Evolutionary conservation across 2,797 vertebrate species (phyloP).

Genomic region (Tinamus major): DNA sequence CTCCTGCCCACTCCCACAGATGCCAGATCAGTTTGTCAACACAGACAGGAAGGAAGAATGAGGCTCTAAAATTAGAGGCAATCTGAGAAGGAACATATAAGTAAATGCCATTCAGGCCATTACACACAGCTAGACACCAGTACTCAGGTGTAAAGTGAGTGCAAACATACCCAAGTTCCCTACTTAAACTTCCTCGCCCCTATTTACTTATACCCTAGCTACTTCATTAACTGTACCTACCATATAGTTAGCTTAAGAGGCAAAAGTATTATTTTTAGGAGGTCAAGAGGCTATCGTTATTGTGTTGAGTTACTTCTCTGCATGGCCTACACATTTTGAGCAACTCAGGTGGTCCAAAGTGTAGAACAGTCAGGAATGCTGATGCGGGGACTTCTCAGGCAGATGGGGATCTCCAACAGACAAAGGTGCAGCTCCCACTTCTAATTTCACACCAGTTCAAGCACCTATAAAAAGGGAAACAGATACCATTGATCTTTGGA

Average conservation of each 20-base stretch:
- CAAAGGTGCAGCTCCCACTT: neutral
- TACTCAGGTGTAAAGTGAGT: neutral
- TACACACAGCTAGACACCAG: neutral
- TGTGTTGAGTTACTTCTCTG: neutral
- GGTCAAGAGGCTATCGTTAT: neutral
- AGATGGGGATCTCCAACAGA: neutral
- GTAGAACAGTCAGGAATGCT: neutral
- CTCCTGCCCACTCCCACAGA: conserved; percentile 27
- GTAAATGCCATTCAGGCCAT: neutral
- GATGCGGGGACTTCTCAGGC: neutral
- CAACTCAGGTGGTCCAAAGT: neutral
- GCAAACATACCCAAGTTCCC: neutral
- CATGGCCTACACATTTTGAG: neutral
- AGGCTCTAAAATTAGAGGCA: conserved; percentile 31
- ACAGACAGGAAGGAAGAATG: conserved; percentile 34
- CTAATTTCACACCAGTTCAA: neutral
- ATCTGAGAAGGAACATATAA: neutral
- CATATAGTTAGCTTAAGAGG: neutral
- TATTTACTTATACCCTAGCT: neutral
- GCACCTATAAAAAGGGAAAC: neutral
- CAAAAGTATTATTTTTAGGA: neutral
- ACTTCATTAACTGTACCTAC: neutral
- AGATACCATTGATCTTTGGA: neutral
- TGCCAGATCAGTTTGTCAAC: conserved; percentile 22
- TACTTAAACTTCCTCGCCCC: neutral